Evolutionary conservation across 2,888 invertebrate genomes (phyloP).

Genomic region (Crematogaster levior): DNA sequence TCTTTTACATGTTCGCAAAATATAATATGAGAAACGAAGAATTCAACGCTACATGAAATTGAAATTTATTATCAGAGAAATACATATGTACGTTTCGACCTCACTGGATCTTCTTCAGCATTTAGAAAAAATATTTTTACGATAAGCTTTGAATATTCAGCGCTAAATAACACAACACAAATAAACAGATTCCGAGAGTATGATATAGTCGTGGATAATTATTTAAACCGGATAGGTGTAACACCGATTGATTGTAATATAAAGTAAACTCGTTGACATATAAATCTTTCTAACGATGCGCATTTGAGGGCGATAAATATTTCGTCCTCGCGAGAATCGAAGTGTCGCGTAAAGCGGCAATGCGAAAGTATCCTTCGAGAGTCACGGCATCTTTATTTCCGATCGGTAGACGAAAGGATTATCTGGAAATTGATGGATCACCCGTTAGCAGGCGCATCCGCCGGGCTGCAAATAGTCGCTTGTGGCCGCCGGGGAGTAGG

Average conservation of each 20-base stretch:
- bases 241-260: background rate
- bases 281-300: conserved; percentile 16
- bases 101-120: no score
- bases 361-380: conserved; percentile 37
- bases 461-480: conserved; percentile 74
- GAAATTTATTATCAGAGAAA: no score
- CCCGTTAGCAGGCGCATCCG: conserved; percentile 73
- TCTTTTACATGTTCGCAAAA: no score
- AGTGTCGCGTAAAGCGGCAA: conserved; percentile 15
- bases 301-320: conserved; percentile 20
- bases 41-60: no score
- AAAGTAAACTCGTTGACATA: conserved; percentile 13
- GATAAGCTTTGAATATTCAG: no score
- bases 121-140: no score
- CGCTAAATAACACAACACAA: conserved; percentile 22
- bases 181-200: background rate
- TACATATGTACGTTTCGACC: no score
- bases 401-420: conserved; percentile 67
- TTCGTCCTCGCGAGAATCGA: conserved; percentile 13
- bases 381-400: conserved; percentile 54
- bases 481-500: conserved; percentile 55
- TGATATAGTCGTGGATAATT: background rate
- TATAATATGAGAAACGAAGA: no score
- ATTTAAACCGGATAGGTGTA: background rate
- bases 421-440: conserved; percentile 75